Conservation (phyloP, 2,888 invertebrate genomes). For the Xestia c-nigrum region DNA sequence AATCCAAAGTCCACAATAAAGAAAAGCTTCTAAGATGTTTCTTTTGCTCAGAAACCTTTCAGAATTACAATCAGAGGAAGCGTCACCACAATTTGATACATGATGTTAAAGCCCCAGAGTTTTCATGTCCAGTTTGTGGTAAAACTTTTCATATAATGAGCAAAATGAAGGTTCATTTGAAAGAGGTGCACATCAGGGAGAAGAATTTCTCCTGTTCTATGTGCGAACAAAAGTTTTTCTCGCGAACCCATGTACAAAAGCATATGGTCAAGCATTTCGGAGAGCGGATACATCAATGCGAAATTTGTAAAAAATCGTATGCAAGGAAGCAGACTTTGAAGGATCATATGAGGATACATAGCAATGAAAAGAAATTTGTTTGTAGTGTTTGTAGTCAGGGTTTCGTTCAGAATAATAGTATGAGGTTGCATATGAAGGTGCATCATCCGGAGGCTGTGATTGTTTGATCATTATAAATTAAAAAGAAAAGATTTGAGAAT, state of each 20-base stretch:
- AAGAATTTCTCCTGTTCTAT: slow-evolving; percentile 85
- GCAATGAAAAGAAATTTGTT: slow-evolving; percentile 74
- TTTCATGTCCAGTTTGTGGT: slow-evolving; percentile 79
- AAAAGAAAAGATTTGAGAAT: neutral
- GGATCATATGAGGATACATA: slow-evolving; percentile 84
- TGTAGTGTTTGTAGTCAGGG: slow-evolving; percentile 77
- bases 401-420: slow-evolving; percentile 80
- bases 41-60: slow-evolving; percentile 80
- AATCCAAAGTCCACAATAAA: slow-evolving; percentile 76
- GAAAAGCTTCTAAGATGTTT: slow-evolving; percentile 78
- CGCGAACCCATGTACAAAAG: slow-evolving; percentile 86
- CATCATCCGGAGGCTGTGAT: slow-evolving; percentile 73
- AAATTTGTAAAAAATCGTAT: slow-evolving; percentile 87
- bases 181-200: slow-evolving; percentile 86
- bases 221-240: slow-evolving; percentile 89
- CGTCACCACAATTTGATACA: slow-evolving; percentile 77
- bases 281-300: slow-evolving; percentile 85
- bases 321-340: slow-evolving; percentile 82
- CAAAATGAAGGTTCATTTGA: slow-evolving; percentile 80
- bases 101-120: slow-evolving; percentile 74
- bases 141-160: slow-evolving; percentile 82
- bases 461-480: slow-evolving; percentile 30
- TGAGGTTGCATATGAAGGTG: slow-evolving; percentile 78
- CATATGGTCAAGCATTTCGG: slow-evolving; percentile 89
- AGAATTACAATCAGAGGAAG: slow-evolving; percentile 78